Conservation (phyloP, 2,888 invertebrate genomes). For the Trisateles emortualis region DNA sequence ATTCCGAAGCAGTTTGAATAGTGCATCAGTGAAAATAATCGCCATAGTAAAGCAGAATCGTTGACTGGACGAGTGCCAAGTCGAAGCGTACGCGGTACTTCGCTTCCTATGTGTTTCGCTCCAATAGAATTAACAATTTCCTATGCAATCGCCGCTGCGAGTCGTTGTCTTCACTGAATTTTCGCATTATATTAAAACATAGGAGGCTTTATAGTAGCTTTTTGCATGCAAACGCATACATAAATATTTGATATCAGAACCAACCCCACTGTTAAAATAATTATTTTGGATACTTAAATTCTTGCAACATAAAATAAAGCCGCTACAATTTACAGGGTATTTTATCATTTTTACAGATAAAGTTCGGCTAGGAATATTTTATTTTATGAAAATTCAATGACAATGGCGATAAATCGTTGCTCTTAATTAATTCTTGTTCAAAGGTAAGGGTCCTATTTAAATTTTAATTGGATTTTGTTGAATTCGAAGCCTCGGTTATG, state of each 20-base stretch:
- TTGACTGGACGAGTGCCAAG: slow-evolving; percentile 79
- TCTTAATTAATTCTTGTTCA: slow-evolving; percentile 53
- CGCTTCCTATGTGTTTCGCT: slow-evolving; percentile 76
- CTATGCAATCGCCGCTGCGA: slow-evolving; percentile 57
- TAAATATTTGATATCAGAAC: not conserved
- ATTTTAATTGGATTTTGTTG: slow-evolving; percentile 50
- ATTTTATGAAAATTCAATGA: slow-evolving; percentile 26
- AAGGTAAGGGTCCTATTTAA: slow-evolving; percentile 50
- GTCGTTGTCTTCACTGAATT: slow-evolving; percentile 53
- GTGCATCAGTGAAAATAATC: slow-evolving; percentile 76
- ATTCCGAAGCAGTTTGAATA: slow-evolving; percentile 69
- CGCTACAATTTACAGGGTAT: not conserved
- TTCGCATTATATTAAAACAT: slow-evolving; percentile 32
- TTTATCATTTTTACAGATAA: slow-evolving; percentile 1
- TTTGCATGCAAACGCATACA: not conserved
- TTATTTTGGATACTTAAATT: not conserved
- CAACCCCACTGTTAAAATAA: not conserved
- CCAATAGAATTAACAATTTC: slow-evolving; percentile 80
- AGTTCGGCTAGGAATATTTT: slow-evolving; percentile 5
- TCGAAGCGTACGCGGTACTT: slow-evolving; percentile 57
- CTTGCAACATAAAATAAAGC: not conserved
- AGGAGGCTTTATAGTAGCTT: not conserved
- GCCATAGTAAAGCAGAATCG: slow-evolving; percentile 77
- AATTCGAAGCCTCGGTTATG: slow-evolving; percentile 46
- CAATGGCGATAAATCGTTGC: slow-evolving; percentile 40